Conservation (phyloP, 1,140 invertebrate species). For the Tetraneura akinire region DNA sequence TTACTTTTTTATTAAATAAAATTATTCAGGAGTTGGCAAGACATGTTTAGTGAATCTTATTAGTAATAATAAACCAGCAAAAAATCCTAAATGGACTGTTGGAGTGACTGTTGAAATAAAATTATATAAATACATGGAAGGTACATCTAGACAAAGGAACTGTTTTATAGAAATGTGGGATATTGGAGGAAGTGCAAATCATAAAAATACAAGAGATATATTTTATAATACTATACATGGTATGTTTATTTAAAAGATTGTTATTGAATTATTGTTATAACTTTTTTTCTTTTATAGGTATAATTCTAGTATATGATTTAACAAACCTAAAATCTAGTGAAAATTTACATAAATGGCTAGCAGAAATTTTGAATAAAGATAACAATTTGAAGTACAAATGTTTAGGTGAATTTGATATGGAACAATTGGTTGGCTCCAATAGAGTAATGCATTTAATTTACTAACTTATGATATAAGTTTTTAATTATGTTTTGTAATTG, state of each 20-base stretch:
- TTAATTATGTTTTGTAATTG: no score
- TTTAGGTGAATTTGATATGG: slow-evolving; percentile 79
- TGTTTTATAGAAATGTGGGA: slow-evolving; percentile 97
- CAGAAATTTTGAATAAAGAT: slow-evolving; percentile 85
- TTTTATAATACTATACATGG: slow-evolving; percentile 94
- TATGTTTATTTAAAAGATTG: slow-evolving; percentile 57
- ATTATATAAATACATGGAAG: slow-evolving; percentile 93
- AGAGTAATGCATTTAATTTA: slow-evolving; percentile 61
- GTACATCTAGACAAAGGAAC: slow-evolving; percentile 83
- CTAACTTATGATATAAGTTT: neutral
- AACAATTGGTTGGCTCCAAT: slow-evolving; percentile 83
- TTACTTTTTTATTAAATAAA: neutral
- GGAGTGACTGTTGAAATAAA: slow-evolving; percentile 95
- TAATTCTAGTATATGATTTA: slow-evolving; percentile 93
- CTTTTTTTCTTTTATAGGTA: slow-evolving; percentile 67
- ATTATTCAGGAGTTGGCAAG: slow-evolving; percentile 82
- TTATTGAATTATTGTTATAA: neutral
- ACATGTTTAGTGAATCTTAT: slow-evolving; percentile 90
- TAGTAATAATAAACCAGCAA: slow-evolving; percentile 80
- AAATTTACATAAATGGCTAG: slow-evolving; percentile 90
- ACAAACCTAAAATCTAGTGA: slow-evolving; percentile 94
- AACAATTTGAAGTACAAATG: slow-evolving; percentile 59
- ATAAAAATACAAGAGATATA: slow-evolving; percentile 86
- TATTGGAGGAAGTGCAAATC: slow-evolving; percentile 88
- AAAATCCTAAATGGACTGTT: slow-evolving; percentile 88